Evolutionary conservation across 2,888 invertebrate genomes (phyloP).

Genomic region (Nowickia ferox): DNA sequence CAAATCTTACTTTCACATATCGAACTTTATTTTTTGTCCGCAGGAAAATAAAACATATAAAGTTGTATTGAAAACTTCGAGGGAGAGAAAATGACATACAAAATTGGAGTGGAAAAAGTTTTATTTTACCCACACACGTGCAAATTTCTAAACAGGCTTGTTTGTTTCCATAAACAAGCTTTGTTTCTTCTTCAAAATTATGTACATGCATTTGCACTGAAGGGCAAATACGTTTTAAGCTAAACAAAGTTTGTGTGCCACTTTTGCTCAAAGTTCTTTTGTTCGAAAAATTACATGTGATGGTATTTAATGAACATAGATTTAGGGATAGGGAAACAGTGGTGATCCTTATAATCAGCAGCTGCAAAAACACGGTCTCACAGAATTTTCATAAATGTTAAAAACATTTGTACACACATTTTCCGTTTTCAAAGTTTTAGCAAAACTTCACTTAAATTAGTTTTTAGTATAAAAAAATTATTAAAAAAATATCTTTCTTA

Average conservation of each 20-base stretch:
- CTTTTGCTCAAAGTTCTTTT: not conserved
- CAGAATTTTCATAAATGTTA: no score
- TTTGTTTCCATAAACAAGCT: not conserved
- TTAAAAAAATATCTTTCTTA: no score
- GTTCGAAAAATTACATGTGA: slow-evolving; percentile 1
- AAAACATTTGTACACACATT: not conserved
- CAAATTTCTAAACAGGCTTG: not conserved
- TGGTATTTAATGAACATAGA: slow-evolving; percentile 54
- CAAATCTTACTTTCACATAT: slow-evolving; percentile 56
- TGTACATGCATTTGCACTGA: slow-evolving; percentile 5
- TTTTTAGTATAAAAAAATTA: no score
- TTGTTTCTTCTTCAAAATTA: not conserved
- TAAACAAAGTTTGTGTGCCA: slow-evolving; percentile 9
- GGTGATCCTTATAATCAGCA: slow-evolving; percentile 39
- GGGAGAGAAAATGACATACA: slow-evolving; percentile 41
- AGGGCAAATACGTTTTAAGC: slow-evolving; percentile 40
- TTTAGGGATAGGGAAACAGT: slow-evolving; percentile 40
- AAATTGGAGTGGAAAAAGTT: slow-evolving; percentile 18
- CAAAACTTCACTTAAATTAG: no score
- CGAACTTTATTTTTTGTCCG: slow-evolving; percentile 24
- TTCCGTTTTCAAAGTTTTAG: no score
- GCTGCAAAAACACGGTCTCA: slow-evolving; percentile 7
- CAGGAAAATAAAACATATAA: slow-evolving; percentile 14
- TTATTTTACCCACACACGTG: slow-evolving; percentile 1
- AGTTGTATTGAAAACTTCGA: slow-evolving; percentile 38